Conservation (phyloP, 2,888 invertebrate genomes). For the Myopa tessellatipennis region DNA sequence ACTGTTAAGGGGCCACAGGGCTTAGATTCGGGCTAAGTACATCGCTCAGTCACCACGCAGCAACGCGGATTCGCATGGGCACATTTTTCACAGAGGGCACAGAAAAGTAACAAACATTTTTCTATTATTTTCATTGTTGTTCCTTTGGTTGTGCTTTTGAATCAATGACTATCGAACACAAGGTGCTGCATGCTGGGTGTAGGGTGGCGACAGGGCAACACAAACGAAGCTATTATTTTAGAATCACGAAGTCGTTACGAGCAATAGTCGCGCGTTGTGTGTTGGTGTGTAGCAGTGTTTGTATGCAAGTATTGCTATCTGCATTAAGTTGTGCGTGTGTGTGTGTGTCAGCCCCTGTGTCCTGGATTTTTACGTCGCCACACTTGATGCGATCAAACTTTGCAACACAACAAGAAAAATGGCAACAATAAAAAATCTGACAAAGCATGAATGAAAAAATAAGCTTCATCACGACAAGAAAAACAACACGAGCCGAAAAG, state of each 20-base stretch:
- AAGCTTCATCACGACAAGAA: neutral
- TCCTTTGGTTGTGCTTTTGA: slow-evolving; percentile 8
- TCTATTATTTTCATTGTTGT: slow-evolving; percentile 20
- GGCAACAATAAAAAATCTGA: slow-evolving; percentile 17
- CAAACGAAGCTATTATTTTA: slow-evolving; percentile 48
- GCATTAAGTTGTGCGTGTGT: slow-evolving; percentile 18
- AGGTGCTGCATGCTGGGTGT: neutral
- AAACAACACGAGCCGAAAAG: neutral
- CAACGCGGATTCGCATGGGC: slow-evolving; percentile 2
- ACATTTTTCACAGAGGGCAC: slow-evolving; percentile 12
- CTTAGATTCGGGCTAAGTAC: neutral
- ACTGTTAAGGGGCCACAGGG: neutral
- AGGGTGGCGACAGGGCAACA: neutral
- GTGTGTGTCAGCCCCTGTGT: slow-evolving; percentile 22
- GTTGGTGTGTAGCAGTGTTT: slow-evolving; percentile 2
- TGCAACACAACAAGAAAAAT: slow-evolving; percentile 3
- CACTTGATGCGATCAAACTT: slow-evolving; percentile 19
- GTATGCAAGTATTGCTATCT: neutral
- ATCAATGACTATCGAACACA: slow-evolving; percentile 22
- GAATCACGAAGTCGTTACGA: slow-evolving; percentile 50
- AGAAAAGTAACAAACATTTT: slow-evolving; percentile 14
- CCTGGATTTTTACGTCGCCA: slow-evolving; percentile 11
- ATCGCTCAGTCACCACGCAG: slow-evolving; percentile 10
- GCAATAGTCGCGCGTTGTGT: slow-evolving; percentile 23
- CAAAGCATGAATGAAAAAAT: slow-evolving; percentile 17